Conservation (phyloP, 2,797 vertebrate species). For the Spinus pinus region DNA sequence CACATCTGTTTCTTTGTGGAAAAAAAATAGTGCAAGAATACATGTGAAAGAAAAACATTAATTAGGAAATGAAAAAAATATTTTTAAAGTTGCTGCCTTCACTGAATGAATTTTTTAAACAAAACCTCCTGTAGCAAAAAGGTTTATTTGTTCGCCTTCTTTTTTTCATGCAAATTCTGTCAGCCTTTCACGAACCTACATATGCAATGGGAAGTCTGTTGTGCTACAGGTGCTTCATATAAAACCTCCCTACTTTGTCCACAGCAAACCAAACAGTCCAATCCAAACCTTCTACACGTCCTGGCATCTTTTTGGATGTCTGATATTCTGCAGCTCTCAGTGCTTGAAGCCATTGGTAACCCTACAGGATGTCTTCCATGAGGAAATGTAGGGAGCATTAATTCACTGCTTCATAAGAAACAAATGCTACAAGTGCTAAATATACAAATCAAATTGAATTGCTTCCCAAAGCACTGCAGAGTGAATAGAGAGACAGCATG, state of each 20-base stretch:
- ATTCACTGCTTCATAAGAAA: constrained; percentile 6
- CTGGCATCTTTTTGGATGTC: not conserved
- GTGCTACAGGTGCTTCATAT: not conserved
- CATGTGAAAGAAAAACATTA: not conserved
- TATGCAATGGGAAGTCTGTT: not conserved
- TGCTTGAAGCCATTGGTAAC: not conserved
- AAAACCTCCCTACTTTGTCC: not conserved
- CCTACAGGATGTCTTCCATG: not conserved
- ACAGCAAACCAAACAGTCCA: not conserved
- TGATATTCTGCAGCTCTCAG: not conserved
- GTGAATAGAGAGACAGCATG: not conserved
- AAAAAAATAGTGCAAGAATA: not conserved
- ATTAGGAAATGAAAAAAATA: not conserved
- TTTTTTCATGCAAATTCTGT: not conserved
- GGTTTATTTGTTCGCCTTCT: not conserved
- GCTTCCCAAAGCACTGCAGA: not conserved
- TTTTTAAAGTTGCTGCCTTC: not conserved
- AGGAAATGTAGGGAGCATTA: constrained; percentile 19
- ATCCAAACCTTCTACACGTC: not conserved
- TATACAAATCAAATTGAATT: constrained; percentile 12
- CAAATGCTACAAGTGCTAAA: not conserved
- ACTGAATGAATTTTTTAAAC: not conserved
- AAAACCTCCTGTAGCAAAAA: not conserved
- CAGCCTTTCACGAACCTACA: not conserved
- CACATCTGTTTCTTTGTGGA: constrained; percentile 24